Evolutionary conservation across 1,140 invertebrate species (phyloP), one percentile per base, ranked within the genome.

Genomic region (Tribolium castaneum): DNA sequence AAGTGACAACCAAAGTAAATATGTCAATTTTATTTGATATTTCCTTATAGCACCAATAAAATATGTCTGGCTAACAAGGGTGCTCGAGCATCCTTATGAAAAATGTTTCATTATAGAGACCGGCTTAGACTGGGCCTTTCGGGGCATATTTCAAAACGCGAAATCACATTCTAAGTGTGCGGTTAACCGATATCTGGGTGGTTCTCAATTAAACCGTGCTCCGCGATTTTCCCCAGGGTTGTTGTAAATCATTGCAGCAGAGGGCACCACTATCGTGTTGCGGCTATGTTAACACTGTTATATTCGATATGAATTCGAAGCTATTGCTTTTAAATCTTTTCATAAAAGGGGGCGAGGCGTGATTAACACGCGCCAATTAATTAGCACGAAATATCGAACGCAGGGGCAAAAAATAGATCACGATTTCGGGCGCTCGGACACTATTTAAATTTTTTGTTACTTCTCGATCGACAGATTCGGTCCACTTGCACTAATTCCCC

Each of bases 151-250:
- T 39, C 10, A 50, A 5, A 70, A 16, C 6, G 13, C 9, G 35
- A 45, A 51, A 70, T 30, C 59, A 70, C 45, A 16, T 9, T 76
- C 75, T 70, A 16, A 52, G 39, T 56, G 14, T 30, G 75, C 59
- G 75, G 75, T 66, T 76, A 76, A 76, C 75, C 75, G 75, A 76
- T 76, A 76, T 76, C 75, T 56, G 75, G 75, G 62, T 76, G 75
- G 75, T 76, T 59, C 75, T 76, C 75, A 76, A 76, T 76, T 76
- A 76, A 76, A 76, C 39, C 75, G 59, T 39, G 62, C 56, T 70
- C 62, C 39, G 45, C 66, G 39, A 70, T 49, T 49, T 59, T 49
- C 52, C 75, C 75, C 45, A 52, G 75, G 75, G 75, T 66, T 13
- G 75, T 34, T 54, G 59, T 76, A 76, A 76, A 76, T 76, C 75